Conservation (phyloP, 23 tunicate species). For the Styela plicata region DNA sequence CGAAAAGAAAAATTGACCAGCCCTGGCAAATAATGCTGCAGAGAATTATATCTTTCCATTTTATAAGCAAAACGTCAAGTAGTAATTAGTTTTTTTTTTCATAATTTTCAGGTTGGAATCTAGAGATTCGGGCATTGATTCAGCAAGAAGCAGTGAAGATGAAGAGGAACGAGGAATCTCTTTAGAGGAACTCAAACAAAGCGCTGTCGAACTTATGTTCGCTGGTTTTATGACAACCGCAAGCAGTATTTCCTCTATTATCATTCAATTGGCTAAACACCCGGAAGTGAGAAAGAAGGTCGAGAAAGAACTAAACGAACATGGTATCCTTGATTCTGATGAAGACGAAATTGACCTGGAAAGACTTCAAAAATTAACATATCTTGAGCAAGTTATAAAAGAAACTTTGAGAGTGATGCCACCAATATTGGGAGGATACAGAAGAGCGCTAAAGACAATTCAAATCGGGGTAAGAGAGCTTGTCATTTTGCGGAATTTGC, state of each 20-base stretch:
- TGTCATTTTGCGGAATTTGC: too few species aligned
- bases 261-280: constrained; percentile 58
- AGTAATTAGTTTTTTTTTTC: neutral
- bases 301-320: constrained; percentile 49
- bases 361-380: constrained; percentile 51
- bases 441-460: constrained; percentile 72
- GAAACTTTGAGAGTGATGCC: constrained; percentile 73
- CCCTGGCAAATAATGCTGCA: too few species aligned
- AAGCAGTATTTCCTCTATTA: constrained; percentile 49
- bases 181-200: constrained; percentile 40
- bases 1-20: too few species aligned
- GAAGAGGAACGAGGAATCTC: constrained; percentile 7
- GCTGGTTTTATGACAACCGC: constrained; percentile 72
- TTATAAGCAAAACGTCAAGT: too few species aligned
- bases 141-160: constrained; percentile 24
- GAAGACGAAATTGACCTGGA: constrained; percentile 13
- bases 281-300: constrained; percentile 53
- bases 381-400: constrained; percentile 78
- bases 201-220: constrained; percentile 64
- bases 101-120: constrained; percentile 2
- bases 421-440: constrained; percentile 72
- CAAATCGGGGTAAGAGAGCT: constrained; percentile 80
- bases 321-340: constrained; percentile 28
- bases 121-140: constrained; percentile 20
- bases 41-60: neutral